phyloP scores from a whole-genome alignment of 2,113 vertebrate species.

The Trogon melanurus region DNA sequence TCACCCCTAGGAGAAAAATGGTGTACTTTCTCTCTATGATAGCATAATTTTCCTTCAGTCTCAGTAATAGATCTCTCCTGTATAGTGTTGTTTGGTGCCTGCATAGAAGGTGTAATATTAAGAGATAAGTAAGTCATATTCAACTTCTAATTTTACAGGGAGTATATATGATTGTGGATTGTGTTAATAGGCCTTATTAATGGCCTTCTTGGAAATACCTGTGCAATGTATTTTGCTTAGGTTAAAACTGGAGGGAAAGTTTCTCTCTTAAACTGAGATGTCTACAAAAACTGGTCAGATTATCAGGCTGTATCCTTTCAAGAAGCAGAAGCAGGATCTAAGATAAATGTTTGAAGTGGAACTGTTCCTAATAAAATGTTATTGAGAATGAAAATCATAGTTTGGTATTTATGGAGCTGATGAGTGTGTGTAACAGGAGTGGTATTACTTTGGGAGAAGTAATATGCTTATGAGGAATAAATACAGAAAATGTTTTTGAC shows the following conservation, averaged over 20 bases:
- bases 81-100: conserved; percentile 91
- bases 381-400: background rate
- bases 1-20: background rate
- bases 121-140: conserved; percentile 89
- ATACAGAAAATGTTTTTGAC: background rate
- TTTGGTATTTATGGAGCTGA: background rate
- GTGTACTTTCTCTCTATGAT: background rate
- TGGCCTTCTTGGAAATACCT: background rate
- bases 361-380: background rate
- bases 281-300: background rate
- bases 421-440: background rate
- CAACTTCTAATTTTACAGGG: background rate
- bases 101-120: conserved; percentile 93
- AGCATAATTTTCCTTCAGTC: conserved; percentile 65
- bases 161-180: background rate
- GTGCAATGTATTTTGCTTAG: background rate
- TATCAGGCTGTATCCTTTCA: background rate
- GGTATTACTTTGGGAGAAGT: background rate
- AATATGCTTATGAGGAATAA: background rate
- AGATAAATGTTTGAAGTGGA: background rate
- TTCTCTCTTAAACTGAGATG: background rate
- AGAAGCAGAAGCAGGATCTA: background rate
- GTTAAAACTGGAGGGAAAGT: background rate
- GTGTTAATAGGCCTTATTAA: background rate
- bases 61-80: conserved; percentile 82